phyloP scores from a whole-genome alignment of 2,888 invertebrate species.

The Caenorhabditis doughertyi region DNA sequence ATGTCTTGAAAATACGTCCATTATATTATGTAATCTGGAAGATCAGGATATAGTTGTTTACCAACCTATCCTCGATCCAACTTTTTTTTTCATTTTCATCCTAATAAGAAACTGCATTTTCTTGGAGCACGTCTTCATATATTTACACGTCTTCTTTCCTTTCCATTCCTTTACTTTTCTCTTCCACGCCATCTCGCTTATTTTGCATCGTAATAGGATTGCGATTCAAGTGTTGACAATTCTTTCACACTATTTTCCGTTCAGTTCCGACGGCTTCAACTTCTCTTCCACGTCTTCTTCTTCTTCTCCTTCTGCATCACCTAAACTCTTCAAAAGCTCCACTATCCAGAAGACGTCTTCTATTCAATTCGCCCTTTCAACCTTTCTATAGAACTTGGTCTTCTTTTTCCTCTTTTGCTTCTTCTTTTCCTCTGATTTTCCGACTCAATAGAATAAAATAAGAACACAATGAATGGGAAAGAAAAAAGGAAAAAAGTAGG shows the following conservation, averaged over 20 bases:
- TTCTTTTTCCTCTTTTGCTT: constrained; percentile 29
- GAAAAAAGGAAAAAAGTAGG: constrained; percentile 15
- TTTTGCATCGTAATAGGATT: constrained; percentile 62
- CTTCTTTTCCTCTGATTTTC: constrained; percentile 34
- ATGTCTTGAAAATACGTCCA: too few relatives aligned
- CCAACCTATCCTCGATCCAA: constrained; percentile 6
- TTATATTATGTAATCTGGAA: too few relatives aligned
- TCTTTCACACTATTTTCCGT: constrained; percentile 39
- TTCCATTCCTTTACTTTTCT: constrained; percentile 4
- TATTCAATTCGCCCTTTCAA: constrained; percentile 57
- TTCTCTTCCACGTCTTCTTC: constrained; percentile 9
- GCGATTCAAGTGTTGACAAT: constrained; percentile 64
- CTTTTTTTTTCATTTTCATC: constrained; percentile 1
- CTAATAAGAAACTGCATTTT: constrained; percentile 36
- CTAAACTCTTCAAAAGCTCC: neutral
- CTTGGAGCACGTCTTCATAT: constrained; percentile 10
- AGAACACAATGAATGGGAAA: constrained; percentile 21
- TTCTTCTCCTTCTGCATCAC: constrained; percentile 21
- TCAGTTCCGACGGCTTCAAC: constrained; percentile 23
- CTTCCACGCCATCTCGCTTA: constrained; percentile 22
- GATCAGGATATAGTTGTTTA: neutral
- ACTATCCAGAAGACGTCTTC: constrained; percentile 11
- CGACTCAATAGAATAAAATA: constrained; percentile 36
- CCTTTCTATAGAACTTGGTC: constrained; percentile 47
- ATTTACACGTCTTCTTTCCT: constrained; percentile 33